phyloP scores from a whole-genome alignment of 1,140 invertebrate genomes.

The Trissolcus basalis region DNA sequence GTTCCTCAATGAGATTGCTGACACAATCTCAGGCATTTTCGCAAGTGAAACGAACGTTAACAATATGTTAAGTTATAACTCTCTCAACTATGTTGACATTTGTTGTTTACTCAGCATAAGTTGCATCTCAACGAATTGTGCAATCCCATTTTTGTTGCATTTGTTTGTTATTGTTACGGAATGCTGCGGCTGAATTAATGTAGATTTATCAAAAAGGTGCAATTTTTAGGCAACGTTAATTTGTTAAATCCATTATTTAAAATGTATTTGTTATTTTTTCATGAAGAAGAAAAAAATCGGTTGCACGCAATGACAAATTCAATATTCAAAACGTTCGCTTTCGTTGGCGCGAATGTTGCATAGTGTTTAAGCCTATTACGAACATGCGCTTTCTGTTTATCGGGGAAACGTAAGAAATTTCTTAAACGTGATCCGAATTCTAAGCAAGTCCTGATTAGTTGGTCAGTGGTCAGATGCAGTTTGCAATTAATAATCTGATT shows the following conservation, averaged over 20 bases:
- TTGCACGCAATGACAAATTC: constrained; percentile 14
- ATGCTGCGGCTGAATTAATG: not conserved
- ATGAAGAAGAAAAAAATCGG: constrained; percentile 4
- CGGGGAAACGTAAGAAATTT: constrained; percentile 61
- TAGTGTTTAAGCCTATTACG: constrained; percentile 43
- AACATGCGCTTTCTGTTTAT: constrained; percentile 63
- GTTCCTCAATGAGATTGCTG: constrained; percentile 36
- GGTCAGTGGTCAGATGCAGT: too few relatives aligned
- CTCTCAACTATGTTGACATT: constrained; percentile 3
- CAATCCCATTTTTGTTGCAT: not conserved
- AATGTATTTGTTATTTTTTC: not conserved
- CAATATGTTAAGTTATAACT: constrained; percentile 4
- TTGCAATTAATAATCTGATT: too few relatives aligned
- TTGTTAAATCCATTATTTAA: not conserved
- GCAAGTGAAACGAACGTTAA: constrained; percentile 45
- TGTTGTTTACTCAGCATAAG: not conserved
- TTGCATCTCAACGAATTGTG: not conserved
- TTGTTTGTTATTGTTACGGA: constrained; percentile 5
- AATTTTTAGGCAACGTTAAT: not conserved
- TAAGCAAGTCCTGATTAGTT: too few relatives aligned
- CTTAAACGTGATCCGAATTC: not conserved
- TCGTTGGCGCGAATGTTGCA: constrained; percentile 46
- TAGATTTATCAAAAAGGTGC: not conserved
- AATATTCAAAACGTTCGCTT: constrained; percentile 36
- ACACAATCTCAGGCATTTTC: constrained; percentile 35